Evolutionary conservation across 2,888 invertebrate genomes (phyloP), one percentile per base, ranked within the genome.

Genomic region (Neuroscelio doddi): DNA sequence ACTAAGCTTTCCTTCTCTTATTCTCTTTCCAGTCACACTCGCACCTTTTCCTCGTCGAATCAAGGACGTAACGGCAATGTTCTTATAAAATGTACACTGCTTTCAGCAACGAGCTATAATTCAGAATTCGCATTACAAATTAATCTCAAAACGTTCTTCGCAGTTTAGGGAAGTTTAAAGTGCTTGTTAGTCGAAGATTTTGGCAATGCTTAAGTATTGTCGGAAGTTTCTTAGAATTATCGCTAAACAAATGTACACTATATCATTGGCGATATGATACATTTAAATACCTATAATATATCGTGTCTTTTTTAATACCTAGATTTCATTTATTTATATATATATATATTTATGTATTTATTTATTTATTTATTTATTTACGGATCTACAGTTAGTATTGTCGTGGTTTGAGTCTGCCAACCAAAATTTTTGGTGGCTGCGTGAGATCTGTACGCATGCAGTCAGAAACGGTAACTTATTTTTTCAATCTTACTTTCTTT

Each of bases 131-230:
- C 45, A n/a, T 50, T 55, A 50, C 51, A 63, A 63, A 63, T 10
- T 50, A 47, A 57, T 57, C 29, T 56, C 29, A 38, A 49, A 27
- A 42, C 49, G 47, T 46, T 47, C 46, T 41, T 47, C 39, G 55
- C 50, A 41, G 30, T 49, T 21, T 64, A 58, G 55, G 45, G 58
- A 63, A 69, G 51, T 52, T 64, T 71, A 65, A 72, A 70, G 71
- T 72, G 71, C 71, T 46, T 45, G 29, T 70, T 71, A 69, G 56
- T 73, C 46, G 53, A 72, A 62, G 55, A 72, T 68, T 73, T 72
- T 75, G 73, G 70, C 76, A 78, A 73, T 76, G 76, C 72, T 73
- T 65, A 65, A 70, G 72, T 81, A 81, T 81, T 81, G 80, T 80
- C 80, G 71, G 68, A 68, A 74, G 67, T 76, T 41, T 34, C 39